Conservation (phyloP, 2,888 invertebrate genomes). For the Protula sp. region DNA sequence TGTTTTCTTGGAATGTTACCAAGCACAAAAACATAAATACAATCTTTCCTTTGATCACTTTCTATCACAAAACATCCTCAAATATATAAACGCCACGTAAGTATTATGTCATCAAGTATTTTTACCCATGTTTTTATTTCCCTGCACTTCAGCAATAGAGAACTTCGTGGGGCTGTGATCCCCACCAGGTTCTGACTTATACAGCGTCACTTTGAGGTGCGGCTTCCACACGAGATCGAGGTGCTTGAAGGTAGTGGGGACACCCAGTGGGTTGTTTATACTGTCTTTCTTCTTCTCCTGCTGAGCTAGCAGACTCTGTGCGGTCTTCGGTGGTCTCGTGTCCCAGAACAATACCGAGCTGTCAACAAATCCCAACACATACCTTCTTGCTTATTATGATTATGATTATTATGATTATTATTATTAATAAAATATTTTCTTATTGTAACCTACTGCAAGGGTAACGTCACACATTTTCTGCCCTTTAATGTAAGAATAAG, state of each 20-base stretch:
- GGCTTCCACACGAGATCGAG: conserved; percentile 53
- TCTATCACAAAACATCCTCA: no score
- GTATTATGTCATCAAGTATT: no score
- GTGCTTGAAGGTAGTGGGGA: conserved; percentile 50
- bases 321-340: conserved; percentile 40
- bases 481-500: no score
- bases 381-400: no score
- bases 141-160: conserved; percentile 48
- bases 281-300: conserved; percentile 24
- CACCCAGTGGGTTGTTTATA: conserved; percentile 39
- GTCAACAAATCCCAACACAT: no score
- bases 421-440: background rate
- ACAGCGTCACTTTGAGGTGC: conserved; percentile 43
- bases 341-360: conserved; percentile 51
- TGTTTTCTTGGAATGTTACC: no score
- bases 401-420: no score
- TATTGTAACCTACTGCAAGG: no score
- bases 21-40: no score
- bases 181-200: conserved; percentile 52
- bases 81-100: no score
- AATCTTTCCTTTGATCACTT: no score
- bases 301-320: conserved; percentile 1
- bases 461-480: no score
- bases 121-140: conserved; percentile 38
- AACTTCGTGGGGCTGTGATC: conserved; percentile 52